Conservation (phyloP, 2,797 vertebrate genomes). For the Spheniscus humboldti region DNA sequence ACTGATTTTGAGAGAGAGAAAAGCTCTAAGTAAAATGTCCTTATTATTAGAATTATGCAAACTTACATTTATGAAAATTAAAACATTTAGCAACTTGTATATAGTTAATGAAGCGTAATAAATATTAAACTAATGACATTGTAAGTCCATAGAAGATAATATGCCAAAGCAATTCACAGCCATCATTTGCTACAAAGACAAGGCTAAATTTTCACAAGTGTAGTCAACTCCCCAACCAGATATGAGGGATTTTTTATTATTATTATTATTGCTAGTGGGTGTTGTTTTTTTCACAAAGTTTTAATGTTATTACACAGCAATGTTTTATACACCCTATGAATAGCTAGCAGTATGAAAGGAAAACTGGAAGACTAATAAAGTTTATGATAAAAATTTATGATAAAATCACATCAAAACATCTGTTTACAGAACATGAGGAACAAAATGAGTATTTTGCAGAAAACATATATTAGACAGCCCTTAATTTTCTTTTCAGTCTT, state of each 20-base stretch:
- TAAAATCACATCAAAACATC: constrained; percentile 7
- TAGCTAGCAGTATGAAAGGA: neutral
- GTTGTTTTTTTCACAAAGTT: neutral
- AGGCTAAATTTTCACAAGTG: neutral
- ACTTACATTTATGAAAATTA: constrained; percentile 44
- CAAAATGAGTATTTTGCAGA: neutral
- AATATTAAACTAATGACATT: constrained; percentile 57
- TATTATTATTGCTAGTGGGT: neutral
- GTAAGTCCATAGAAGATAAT: constrained; percentile 24
- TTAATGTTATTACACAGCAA: neutral
- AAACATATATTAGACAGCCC: neutral
- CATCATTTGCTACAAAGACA: neutral
- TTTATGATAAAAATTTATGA: neutral
- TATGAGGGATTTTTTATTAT: neutral
- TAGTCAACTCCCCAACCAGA: constrained; percentile 5
- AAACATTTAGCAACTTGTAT: constrained; percentile 33
- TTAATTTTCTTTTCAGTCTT: constrained; percentile 4
- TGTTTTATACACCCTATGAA: neutral
- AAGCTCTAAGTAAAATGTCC: constrained; percentile 1
- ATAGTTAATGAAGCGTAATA: constrained; percentile 48
- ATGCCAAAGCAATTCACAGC: constrained; percentile 15
- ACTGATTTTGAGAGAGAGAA: neutral
- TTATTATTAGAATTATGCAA: constrained; percentile 33
- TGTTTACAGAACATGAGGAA: neutral
- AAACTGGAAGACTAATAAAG: neutral